Evolutionary conservation across 1,140 invertebrate species (phyloP), one percentile per base, ranked within the genome.

Genomic region (Tetramorium simillimum): DNA sequence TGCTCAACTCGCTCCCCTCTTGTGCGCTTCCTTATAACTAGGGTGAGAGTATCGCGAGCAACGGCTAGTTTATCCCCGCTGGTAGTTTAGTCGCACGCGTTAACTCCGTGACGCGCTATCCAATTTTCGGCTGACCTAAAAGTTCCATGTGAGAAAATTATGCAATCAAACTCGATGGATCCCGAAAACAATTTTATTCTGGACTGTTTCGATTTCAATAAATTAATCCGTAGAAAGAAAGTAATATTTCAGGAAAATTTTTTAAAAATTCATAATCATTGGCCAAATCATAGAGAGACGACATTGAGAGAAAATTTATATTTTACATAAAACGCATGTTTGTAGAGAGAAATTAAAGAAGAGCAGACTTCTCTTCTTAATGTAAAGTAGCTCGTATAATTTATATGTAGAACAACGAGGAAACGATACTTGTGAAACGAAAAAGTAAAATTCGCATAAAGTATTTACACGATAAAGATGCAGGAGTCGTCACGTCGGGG

Each of bases 381-480:
- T 37, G 6, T 37, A 37, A 37, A 58, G n/a, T 18, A 9, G 33
- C 12, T 24, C 6, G 6, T 24, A 43, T 10, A 58, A 75, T 21
- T 37, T 75, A 24, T 56, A 81, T 43, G 56, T 56, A 28, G 65
- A 81, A 51, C 43, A 58, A 75, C 18, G 18, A 37, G 69, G 18
- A 37, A 73, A 49, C 9, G 43, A 73, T 43, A 33, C 12, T 51
- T 24, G 37, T n/a, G 63, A 80, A 53, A 60, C 62, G 49, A 63
- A 56, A 56, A 67, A 67, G 75, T 46, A 84, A 86, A 84, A 58
- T 80, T 80, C 78, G 21, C 49, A 76, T 33, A 69, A 81, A 80
- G 76, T 70, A 86, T 81, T 80, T 60, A 84, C 62, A 28, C 37
- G 49, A 67, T 28, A 69, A 21, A 63, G 53, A 65, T 46, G 70